These are phyloP conservation scores for Laothoe populi DNA, from an alignment of 2,888 invertebrate species.

Conservation along the genomic window DNA sequence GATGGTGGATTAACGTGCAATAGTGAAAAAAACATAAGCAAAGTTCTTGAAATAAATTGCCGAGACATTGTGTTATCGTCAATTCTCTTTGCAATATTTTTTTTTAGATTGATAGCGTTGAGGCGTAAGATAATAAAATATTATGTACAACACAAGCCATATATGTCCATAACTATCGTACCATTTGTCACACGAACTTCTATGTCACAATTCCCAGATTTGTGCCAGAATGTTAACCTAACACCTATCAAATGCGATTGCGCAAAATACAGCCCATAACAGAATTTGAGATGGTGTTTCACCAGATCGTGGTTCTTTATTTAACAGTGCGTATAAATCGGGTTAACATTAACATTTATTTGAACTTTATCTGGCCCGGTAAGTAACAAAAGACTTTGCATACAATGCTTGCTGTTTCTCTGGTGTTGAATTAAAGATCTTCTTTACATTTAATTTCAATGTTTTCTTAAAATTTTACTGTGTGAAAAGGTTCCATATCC, in stretches of 20 bases:
- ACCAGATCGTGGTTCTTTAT: constrained; percentile 13
- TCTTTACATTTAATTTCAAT: no score
- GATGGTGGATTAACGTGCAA: no score
- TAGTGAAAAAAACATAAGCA: no score
- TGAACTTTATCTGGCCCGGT: constrained; percentile 7
- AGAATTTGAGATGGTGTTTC: constrained; percentile 15
- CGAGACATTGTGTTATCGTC: no score
- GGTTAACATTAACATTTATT: constrained; percentile 21
- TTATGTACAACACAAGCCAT: no score
- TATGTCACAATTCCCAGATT: constrained; percentile 4
- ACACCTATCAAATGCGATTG: constrained; percentile 10
- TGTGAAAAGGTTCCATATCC: no score
- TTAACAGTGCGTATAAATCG: constrained; percentile 21
- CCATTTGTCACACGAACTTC: background rate
- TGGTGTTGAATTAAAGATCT: background rate
- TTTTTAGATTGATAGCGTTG: no score
- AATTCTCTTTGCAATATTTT: no score
- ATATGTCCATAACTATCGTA: no score
- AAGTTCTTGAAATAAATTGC: no score
- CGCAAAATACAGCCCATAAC: constrained; percentile 2
- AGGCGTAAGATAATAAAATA: no score
- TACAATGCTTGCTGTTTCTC: background rate
- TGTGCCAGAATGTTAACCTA: constrained; percentile 7
- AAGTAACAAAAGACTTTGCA: background rate
- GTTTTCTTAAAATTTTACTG: no score